These are phyloP conservation scores for Myotis brandtii DNA, from an alignment of 2,113 vertebrate species.

Conservation along the genomic window DNA sequence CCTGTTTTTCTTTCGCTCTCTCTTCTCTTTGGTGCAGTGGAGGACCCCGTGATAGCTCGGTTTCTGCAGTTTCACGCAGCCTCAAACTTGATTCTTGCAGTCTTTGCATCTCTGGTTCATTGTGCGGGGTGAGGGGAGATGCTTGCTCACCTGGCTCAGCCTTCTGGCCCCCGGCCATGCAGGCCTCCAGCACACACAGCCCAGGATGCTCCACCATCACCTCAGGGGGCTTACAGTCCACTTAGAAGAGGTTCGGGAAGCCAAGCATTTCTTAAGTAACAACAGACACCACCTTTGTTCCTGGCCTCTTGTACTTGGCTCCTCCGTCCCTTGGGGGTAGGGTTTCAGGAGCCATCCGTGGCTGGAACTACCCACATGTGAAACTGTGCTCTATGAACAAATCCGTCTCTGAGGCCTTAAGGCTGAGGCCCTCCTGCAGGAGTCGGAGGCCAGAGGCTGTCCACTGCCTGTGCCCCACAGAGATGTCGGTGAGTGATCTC, in stretches of 20 bases:
- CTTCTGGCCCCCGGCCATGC: neutral
- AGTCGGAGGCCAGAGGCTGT: neutral
- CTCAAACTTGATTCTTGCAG: neutral
- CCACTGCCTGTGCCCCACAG: neutral
- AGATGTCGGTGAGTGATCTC: neutral
- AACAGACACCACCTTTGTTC: neutral
- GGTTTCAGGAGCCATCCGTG: too few species aligned
- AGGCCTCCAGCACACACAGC: neutral
- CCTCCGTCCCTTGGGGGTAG: neutral
- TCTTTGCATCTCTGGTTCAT: neutral
- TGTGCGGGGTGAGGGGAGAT: accelerated
- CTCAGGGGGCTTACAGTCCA: neutral
- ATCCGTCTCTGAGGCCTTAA: neutral
- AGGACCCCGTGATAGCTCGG: neutral
- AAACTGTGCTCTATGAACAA: neutral
- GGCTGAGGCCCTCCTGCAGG: neutral
- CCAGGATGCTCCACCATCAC: neutral
- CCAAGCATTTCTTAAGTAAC: neutral
- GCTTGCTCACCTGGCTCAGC: neutral
- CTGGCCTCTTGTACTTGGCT: neutral
- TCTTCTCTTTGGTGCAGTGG: neutral
- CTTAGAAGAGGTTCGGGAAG: neutral
- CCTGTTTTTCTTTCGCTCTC: too few species aligned
- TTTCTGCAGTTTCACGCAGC: neutral
- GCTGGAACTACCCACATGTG: neutral